Evolutionary conservation across 2,888 invertebrate genomes (phyloP).

Genomic region (Linnaemya tessellans): DNA sequence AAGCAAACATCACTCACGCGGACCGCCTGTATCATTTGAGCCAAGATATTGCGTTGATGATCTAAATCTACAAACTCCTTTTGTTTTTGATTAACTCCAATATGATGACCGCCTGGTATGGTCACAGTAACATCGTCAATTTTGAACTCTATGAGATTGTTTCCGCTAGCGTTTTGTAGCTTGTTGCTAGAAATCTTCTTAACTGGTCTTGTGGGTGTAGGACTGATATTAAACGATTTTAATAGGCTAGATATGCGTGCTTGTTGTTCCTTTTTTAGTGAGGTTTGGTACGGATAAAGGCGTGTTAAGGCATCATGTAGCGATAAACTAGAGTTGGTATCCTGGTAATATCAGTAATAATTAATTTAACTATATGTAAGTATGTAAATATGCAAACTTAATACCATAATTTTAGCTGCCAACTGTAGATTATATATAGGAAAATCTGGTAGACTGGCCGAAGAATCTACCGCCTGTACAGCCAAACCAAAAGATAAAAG

Average conservation of each 20-base stretch:
- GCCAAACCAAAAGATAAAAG: conserved; percentile 90
- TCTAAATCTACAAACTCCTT: conserved; percentile 86
- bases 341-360: conserved; percentile 83
- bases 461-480: conserved; percentile 89
- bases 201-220: conserved; percentile 71
- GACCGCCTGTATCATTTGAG: conserved; percentile 91
- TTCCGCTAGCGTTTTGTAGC: conserved; percentile 12
- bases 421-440: conserved; percentile 91
- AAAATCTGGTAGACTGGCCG: conserved; percentile 91
- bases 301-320: conserved; percentile 88
- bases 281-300: conserved; percentile 92
- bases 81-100: conserved; percentile 77
- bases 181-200: conserved; percentile 71
- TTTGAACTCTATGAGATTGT: conserved; percentile 67
- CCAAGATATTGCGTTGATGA: conserved; percentile 91
- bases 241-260: conserved; percentile 89
- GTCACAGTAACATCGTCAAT: conserved; percentile 83
- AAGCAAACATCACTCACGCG: conserved; percentile 93
- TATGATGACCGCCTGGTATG: conserved; percentile 81
- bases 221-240: conserved; percentile 85
- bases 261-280: conserved; percentile 90
- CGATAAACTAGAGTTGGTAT: conserved; percentile 87
- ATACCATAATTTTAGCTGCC: conserved; percentile 84
- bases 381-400: background rate
- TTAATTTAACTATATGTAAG: background rate